A percentile compares a stretch with the other conserved stretches of the same genome.
Conservation (phyloP, 2,113 vertebrate genomes). For the Brachypteracias leptosomus region DNA sequence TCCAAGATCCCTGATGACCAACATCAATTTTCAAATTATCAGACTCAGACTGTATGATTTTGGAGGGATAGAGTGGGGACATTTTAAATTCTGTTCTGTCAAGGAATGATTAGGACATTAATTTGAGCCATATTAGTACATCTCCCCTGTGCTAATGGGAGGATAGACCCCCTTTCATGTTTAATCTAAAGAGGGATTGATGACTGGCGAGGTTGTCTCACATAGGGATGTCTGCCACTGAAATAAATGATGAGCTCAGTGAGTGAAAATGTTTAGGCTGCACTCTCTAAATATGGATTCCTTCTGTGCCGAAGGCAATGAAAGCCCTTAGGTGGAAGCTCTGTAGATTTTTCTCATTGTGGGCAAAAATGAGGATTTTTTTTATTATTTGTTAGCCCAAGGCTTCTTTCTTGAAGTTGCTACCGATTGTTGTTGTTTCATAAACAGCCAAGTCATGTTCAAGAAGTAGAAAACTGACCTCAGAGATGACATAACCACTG, state of each 20-base stretch:
- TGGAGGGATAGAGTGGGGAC: not conserved
- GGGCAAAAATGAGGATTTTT: not conserved
- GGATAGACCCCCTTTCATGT: conserved; percentile 60
- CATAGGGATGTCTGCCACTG: conserved; percentile 42
- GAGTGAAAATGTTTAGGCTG: conserved; percentile 59
- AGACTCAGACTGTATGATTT: not conserved
- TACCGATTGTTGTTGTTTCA: conserved; percentile 47
- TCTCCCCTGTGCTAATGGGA: conserved; percentile 25
- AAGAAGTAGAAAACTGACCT: conserved; percentile 57
- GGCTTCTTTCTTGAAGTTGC: conserved; percentile 58
- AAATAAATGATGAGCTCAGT: conserved; percentile 59
- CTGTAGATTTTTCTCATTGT: conserved; percentile 58
- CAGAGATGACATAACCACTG: conserved; percentile 47
- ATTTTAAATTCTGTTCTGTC: conserved; percentile 44
- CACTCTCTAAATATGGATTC: conserved; percentile 47
- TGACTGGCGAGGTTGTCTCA: conserved; percentile 42
- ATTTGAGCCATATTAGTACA: conserved; percentile 55
- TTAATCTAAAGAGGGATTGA: conserved; percentile 54
- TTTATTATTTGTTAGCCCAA: conserved; percentile 62
- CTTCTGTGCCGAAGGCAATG: conserved; percentile 62
- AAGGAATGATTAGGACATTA: conserved; percentile 46
- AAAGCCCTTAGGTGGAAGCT: conserved; percentile 67
- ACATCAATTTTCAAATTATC: not conserved
- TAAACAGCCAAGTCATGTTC: conserved; percentile 61
- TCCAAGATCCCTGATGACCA: not conserved